These are phyloP conservation scores for Drosophila eohydei DNA, from an alignment of 2,888 invertebrate genomes.

Conservation along the genomic window DNA sequence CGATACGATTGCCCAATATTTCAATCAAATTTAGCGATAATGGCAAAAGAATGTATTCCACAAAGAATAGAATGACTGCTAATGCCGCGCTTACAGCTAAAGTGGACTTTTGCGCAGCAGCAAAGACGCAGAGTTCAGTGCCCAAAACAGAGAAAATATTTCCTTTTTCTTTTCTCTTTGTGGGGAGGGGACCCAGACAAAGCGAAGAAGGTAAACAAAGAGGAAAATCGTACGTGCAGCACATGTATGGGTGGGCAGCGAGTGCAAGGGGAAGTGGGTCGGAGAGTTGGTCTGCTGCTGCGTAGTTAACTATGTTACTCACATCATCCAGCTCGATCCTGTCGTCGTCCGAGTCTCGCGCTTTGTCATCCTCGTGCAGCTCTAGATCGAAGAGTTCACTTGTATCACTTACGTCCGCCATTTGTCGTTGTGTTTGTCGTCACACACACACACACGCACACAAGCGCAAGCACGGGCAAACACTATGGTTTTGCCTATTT, in stretches of 20 bases:
- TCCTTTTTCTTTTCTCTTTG: slow-evolving; percentile 4
- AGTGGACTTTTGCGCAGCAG: slow-evolving; percentile 77
- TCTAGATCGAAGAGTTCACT: slow-evolving; percentile 96
- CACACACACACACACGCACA: slow-evolving; percentile 29
- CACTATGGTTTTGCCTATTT: slow-evolving; percentile 46
- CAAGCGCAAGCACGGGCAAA: slow-evolving; percentile 46
- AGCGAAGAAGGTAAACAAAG: slow-evolving; percentile 75
- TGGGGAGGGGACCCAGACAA: slow-evolving; percentile 34
- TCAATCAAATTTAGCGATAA: slow-evolving; percentile 34
- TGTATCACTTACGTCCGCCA: slow-evolving; percentile 84
- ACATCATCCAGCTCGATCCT: slow-evolving; percentile 95
- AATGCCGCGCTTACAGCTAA: slow-evolving; percentile 43
- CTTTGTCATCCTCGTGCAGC: slow-evolving; percentile 92
- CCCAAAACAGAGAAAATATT: slow-evolving; percentile 33
- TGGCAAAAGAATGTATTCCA: slow-evolving; percentile 17
- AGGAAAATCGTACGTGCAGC: slow-evolving; percentile 37
- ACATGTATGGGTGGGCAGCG: slow-evolving; percentile 4
- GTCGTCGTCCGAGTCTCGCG: slow-evolving; percentile 91
- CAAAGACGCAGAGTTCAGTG: slow-evolving; percentile 54
- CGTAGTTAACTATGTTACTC: slow-evolving; percentile 82
- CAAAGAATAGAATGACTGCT: slow-evolving; percentile 56
- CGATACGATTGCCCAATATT: slow-evolving; percentile 60
- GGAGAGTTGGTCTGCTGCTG: slow-evolving; percentile 33
- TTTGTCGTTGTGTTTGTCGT: slow-evolving; percentile 69
- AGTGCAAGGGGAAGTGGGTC: background rate